phyloP scores from a whole-genome alignment of 2,888 invertebrate genomes.

The Euspilapteryx auroguttella region DNA sequence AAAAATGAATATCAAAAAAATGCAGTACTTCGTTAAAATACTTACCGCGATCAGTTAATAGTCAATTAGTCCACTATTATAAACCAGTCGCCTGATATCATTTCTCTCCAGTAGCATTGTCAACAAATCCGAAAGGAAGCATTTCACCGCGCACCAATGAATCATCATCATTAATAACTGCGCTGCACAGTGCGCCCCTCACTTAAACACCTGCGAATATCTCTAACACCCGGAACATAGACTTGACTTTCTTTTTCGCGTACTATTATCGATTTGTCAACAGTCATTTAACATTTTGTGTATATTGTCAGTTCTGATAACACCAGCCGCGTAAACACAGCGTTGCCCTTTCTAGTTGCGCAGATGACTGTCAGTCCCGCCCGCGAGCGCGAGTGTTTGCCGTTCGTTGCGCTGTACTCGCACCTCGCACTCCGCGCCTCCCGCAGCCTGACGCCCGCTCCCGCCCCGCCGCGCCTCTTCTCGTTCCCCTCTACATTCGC shows the following conservation, averaged over 20 bases:
- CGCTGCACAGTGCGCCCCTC: slow-evolving; percentile 53
- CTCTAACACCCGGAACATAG: slow-evolving; percentile 15
- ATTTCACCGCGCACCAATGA: slow-evolving; percentile 59
- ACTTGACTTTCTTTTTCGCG: slow-evolving; percentile 11
- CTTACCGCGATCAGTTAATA: slow-evolving; percentile 31
- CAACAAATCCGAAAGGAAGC: slow-evolving; percentile 58
- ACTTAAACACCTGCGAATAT: slow-evolving; percentile 35
- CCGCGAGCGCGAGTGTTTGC: slow-evolving; percentile 49
- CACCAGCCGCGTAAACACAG: too few species aligned
- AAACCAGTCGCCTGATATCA: slow-evolving; percentile 39
- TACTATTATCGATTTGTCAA: slow-evolving; percentile 17
- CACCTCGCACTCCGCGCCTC: slow-evolving; percentile 2
- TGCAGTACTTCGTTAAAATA: too few species aligned
- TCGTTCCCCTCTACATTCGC: slow-evolving; percentile 24
- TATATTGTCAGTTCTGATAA: too few species aligned
- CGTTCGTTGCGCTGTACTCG: slow-evolving; percentile 17
- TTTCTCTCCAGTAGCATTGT: slow-evolving; percentile 51
- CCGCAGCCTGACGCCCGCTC: slow-evolving; percentile 1
- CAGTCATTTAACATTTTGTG: slow-evolving; percentile 24
- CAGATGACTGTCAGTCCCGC: slow-evolving; percentile 53
- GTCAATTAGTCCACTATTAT: slow-evolving; percentile 52
- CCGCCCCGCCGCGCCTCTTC: slow-evolving; percentile 12
- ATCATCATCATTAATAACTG: slow-evolving; percentile 56
- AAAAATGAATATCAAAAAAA: too few species aligned
- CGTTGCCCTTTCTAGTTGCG: slow-evolving; percentile 25